A percentile compares a stretch with the other conserved stretches of the same genome.
These are phyloP conservation scores for Pycnonotus jocosus DNA, from an alignment of 2,113 vertebrate genomes.

Conservation along the genomic window DNA sequence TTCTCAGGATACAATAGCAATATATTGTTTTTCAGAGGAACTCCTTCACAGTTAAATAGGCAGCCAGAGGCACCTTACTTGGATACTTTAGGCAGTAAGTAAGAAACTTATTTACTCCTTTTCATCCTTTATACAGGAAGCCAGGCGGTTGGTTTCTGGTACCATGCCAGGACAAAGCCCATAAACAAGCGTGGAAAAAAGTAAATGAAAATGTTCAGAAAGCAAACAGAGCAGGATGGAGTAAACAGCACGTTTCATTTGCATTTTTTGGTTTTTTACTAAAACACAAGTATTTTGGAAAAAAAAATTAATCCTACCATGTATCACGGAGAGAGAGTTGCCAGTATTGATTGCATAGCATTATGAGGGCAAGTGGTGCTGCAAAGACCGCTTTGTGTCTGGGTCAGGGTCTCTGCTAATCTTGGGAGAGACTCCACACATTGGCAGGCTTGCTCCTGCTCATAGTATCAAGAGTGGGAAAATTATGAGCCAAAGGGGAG, in stretches of 20 bases:
- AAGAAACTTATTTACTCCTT: background rate
- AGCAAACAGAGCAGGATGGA: background rate
- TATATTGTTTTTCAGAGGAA: background rate
- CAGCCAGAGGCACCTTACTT: background rate
- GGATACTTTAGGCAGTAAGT: background rate
- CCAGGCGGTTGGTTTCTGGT: background rate
- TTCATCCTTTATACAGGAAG: background rate
- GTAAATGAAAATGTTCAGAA: background rate
- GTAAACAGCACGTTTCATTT: background rate
- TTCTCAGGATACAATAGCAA: background rate
- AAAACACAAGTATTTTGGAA: background rate
- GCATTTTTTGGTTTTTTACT: fast-evolving
- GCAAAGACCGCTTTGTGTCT: background rate
- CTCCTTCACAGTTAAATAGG: background rate
- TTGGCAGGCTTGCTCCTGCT: background rate
- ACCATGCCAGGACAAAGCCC: background rate
- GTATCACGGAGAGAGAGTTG: background rate
- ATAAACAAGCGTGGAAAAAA: background rate
- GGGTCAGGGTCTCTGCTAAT: background rate
- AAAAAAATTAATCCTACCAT: background rate
- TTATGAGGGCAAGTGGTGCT: background rate
- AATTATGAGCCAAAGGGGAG: background rate
- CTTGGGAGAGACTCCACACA: too few species aligned
- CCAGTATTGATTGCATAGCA: background rate
- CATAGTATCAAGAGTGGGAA: fast-evolving